phyloP scores from a whole-genome alignment of 2,888 invertebrate species.

The Chloroclystis v-ata region DNA sequence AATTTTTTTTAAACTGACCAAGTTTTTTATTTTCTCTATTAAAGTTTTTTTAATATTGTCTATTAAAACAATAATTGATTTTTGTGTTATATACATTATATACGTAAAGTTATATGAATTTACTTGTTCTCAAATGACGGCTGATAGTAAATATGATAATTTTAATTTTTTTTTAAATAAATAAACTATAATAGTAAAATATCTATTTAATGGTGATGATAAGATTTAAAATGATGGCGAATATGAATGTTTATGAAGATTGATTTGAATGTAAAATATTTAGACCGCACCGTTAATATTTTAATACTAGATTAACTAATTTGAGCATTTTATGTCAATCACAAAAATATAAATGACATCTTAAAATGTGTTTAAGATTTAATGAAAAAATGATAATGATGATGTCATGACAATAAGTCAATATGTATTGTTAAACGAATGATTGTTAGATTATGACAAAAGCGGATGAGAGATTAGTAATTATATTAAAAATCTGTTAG shows the following conservation, averaged over 20 bases:
- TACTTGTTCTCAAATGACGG: too few relatives aligned
- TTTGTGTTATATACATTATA: too few relatives aligned
- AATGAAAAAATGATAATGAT: neutral
- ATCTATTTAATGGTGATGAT: too few relatives aligned
- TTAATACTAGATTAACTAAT: neutral
- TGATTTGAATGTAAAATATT: neutral
- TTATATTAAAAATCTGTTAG: slow-evolving; percentile 29
- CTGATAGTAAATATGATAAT: too few relatives aligned
- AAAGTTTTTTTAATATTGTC: too few relatives aligned
- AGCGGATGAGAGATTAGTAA: slow-evolving; percentile 17
- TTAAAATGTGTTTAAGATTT: neutral
- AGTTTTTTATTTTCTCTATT: too few relatives aligned
- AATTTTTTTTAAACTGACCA: too few relatives aligned
- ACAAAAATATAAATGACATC: neutral
- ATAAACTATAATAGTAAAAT: too few relatives aligned
- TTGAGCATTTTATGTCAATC: slow-evolving; percentile 2
- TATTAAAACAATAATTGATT: too few relatives aligned
- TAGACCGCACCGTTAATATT: slow-evolving; percentile 1
- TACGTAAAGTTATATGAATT: too few relatives aligned
- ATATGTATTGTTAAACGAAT: neutral
- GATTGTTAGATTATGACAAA: slow-evolving; percentile 9
- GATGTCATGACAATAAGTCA: slow-evolving; percentile 1
- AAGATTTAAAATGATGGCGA: neutral
- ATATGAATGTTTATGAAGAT: neutral
- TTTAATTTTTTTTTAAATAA: too few relatives aligned